A percentile compares a stretch with the other conserved stretches of the same genome.
Evolutionary conservation across 2,113 vertebrate genomes (phyloP).

Genomic region (Xenus cinereus): DNA sequence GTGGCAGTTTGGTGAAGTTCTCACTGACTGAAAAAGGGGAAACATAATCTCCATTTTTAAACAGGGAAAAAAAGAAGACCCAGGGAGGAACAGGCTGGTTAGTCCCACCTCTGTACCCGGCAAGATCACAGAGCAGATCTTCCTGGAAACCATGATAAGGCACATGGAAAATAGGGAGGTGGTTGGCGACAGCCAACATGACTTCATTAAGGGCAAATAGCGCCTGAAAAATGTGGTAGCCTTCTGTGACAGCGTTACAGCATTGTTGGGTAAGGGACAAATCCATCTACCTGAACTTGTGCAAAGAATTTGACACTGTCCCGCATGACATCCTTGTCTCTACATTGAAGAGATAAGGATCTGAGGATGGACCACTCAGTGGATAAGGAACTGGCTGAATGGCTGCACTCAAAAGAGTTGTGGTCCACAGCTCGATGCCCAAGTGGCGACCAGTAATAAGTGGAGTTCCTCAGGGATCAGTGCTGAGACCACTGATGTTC

Average conservation of each 20-base stretch:
- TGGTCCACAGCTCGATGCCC: background rate
- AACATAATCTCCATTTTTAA: background rate
- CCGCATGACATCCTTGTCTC: background rate
- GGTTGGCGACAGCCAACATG: background rate
- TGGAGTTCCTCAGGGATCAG: background rate
- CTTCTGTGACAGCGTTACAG: background rate
- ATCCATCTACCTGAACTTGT: background rate
- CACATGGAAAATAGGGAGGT: background rate
- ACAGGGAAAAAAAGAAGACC: background rate
- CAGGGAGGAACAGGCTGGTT: background rate
- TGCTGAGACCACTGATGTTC: background rate
- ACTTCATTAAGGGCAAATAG: background rate
- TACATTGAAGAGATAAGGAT: background rate
- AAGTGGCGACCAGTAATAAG: background rate
- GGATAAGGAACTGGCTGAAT: background rate
- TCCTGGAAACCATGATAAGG: background rate
- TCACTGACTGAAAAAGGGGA: background rate
- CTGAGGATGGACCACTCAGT: background rate
- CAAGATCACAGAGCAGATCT: background rate
- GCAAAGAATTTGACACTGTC: background rate
- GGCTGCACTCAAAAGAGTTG: background rate
- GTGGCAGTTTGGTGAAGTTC: background rate
- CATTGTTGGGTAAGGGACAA: background rate
- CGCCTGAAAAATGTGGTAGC: background rate
- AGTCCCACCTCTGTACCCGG: background rate